Conservation (phyloP, 2,113 vertebrate species). For the Hiodon alosoides region DNA sequence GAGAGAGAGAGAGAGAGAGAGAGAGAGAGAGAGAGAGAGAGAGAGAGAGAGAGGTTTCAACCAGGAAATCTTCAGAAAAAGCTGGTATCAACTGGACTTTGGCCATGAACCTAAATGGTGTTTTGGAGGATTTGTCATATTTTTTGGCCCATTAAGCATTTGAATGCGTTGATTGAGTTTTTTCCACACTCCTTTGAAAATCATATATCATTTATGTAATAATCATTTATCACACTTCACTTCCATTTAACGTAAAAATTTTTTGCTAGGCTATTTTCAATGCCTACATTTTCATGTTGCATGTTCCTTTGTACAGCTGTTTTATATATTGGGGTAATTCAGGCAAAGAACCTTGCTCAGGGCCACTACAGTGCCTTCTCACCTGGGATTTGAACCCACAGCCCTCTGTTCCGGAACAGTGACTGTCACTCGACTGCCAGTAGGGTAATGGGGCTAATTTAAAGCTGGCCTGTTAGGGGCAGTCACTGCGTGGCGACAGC, state of each 20-base stretch:
- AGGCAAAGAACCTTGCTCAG: neutral
- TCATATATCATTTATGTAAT: neutral
- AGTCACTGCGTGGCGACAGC: neutral
- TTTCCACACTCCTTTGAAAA: neutral
- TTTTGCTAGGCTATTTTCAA: neutral
- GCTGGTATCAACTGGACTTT: too few species aligned
- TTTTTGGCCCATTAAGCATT: too few species aligned
- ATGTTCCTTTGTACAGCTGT: neutral
- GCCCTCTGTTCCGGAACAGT: neutral
- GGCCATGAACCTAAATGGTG: neutral
- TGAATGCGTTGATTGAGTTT: neutral
- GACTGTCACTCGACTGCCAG: neutral
- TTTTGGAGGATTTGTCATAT: neutral
- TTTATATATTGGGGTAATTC: neutral
- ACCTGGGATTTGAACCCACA: neutral
- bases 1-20: too few species aligned
- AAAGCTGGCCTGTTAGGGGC: conserved; percentile 11
- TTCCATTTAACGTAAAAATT: too few species aligned
- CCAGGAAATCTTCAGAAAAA: too few species aligned
- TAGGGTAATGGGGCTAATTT: neutral
- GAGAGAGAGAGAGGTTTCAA: too few species aligned
- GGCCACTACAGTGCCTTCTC: neutral
- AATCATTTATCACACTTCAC: neutral
- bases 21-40: too few species aligned
- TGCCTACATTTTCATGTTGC: neutral